A percentile compares a stretch with the other conserved stretches of the same genome.
phyloP scores from a whole-genome alignment of 1,140 invertebrate species.

The Sesamia nonagrioides region DNA sequence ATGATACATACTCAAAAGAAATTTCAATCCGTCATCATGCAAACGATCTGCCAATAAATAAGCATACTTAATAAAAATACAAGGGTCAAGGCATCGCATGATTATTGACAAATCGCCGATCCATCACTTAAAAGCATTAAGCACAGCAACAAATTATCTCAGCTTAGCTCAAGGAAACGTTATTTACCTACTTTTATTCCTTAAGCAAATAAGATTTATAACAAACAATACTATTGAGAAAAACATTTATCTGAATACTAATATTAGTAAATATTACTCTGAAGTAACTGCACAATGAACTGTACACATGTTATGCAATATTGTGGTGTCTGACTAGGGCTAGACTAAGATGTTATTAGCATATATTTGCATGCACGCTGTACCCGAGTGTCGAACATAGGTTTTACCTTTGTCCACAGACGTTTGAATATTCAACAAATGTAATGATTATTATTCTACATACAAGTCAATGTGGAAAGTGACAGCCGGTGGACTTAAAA shows the following conservation, averaged over 20 bases:
- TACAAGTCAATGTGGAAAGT: too few relatives aligned
- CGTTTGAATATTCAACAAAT: slow-evolving; percentile 40
- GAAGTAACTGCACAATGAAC: slow-evolving; percentile 4
- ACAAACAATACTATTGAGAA: not conserved
- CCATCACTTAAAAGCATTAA: slow-evolving; percentile 13
- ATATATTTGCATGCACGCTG: slow-evolving; percentile 34
- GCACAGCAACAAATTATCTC: slow-evolving; percentile 19
- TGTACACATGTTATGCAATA: slow-evolving; percentile 34
- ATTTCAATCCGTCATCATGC: slow-evolving; percentile 23
- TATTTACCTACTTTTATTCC: not conserved
- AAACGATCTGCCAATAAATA: slow-evolving; percentile 24
- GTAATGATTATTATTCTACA: slow-evolving; percentile 37
- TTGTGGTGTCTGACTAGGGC: slow-evolving; percentile 36
- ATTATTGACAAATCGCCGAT: slow-evolving; percentile 28
- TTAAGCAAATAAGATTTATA: not conserved
- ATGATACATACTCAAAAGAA: slow-evolving; percentile 12
- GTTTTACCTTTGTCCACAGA: slow-evolving; percentile 41
- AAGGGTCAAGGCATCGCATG: slow-evolving; percentile 23
- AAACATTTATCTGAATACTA: slow-evolving; percentile 9
- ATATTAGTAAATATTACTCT: slow-evolving; percentile 24
- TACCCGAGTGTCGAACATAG: slow-evolving; percentile 30
- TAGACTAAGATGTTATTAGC: slow-evolving; percentile 45
- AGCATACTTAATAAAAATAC: slow-evolving; percentile 17
- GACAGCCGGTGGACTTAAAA: too few relatives aligned
- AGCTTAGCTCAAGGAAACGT: slow-evolving; percentile 4